Conservation (phyloP, 2,797 vertebrate genomes). For the Sebastes nivosus region DNA sequence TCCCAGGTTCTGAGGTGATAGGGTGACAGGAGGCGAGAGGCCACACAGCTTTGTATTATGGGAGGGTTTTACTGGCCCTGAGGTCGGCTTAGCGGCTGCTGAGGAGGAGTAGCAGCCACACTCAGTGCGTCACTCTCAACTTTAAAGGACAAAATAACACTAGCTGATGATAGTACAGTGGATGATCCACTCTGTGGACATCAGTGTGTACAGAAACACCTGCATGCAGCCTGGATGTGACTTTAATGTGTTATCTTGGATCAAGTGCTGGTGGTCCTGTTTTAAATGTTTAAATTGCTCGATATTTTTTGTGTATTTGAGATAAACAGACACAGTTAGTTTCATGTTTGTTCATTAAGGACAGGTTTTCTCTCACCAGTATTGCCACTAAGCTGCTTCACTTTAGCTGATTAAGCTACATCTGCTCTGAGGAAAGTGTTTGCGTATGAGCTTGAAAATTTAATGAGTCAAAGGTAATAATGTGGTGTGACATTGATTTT, state of each 20-base stretch:
- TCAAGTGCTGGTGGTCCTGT: background rate
- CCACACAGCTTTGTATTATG: slow-evolving; percentile 65
- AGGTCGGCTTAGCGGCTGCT: slow-evolving; percentile 45
- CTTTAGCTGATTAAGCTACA: slow-evolving; percentile 17
- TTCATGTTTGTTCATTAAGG: slow-evolving; percentile 6
- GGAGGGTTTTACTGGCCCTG: slow-evolving; percentile 58
- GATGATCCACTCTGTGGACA: slow-evolving; percentile 10
- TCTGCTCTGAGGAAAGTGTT: slow-evolving; percentile 34
- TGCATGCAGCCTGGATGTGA: background rate
- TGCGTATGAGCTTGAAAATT: slow-evolving; percentile 34
- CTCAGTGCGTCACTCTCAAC: slow-evolving; percentile 19
- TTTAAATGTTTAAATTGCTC: background rate
- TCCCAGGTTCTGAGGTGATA: slow-evolving; percentile 66
- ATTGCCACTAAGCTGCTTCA: slow-evolving; percentile 8
- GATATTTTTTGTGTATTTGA: background rate
- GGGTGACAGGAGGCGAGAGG: slow-evolving; percentile 66
- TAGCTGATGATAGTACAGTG: slow-evolving; percentile 14
- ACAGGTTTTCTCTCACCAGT: background rate
- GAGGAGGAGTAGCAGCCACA: slow-evolving; percentile 33
- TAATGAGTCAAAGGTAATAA: slow-evolving; percentile 51
- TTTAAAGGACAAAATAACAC: slow-evolving; percentile 18
- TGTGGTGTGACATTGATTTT: slow-evolving; percentile 47
- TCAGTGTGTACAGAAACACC: slow-evolving; percentile 2
- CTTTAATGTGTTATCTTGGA: background rate
- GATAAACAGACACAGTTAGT: background rate